phyloP scores from a whole-genome alignment of 2,797 vertebrate species.

The Brachymystax lenok region DNA sequence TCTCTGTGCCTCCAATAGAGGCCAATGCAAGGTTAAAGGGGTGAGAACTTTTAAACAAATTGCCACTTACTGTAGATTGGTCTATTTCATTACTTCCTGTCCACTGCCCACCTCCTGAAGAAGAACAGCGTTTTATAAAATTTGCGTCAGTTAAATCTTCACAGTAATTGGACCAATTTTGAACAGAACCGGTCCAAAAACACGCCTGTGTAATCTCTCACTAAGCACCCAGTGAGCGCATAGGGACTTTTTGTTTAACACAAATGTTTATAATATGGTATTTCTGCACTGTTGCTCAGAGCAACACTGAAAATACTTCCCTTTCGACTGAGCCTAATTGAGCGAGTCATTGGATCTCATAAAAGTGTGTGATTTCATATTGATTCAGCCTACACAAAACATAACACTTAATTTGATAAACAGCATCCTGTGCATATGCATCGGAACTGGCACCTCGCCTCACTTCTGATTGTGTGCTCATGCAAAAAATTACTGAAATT shows the following conservation, averaged over 20 bases:
- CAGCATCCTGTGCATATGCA: background rate
- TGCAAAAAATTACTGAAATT: background rate
- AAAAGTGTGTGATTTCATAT: conserved; percentile 9
- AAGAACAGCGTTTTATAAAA: background rate
- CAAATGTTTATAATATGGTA: background rate
- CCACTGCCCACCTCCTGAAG: background rate
- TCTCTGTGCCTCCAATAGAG: conserved; percentile 7
- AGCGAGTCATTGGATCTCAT: conserved; percentile 15
- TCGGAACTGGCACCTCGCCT: background rate
- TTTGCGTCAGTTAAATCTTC: background rate
- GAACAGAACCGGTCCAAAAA: background rate
- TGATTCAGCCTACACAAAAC: background rate
- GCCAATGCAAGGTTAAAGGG: background rate
- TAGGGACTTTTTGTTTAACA: background rate
- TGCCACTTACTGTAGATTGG: conserved; percentile 5
- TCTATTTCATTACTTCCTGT: conserved; percentile 8
- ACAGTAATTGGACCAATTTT: background rate
- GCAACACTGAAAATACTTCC: background rate
- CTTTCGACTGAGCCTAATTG: conserved; percentile 4
- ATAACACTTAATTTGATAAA: background rate
- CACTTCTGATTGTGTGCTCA: background rate
- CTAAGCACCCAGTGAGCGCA: background rate
- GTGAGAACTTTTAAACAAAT: conserved; percentile 15
- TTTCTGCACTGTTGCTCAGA: background rate
- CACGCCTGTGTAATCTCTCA: background rate